phyloP scores from a whole-genome alignment of 2,113 vertebrate species.

The Stegastes partitus region DNA sequence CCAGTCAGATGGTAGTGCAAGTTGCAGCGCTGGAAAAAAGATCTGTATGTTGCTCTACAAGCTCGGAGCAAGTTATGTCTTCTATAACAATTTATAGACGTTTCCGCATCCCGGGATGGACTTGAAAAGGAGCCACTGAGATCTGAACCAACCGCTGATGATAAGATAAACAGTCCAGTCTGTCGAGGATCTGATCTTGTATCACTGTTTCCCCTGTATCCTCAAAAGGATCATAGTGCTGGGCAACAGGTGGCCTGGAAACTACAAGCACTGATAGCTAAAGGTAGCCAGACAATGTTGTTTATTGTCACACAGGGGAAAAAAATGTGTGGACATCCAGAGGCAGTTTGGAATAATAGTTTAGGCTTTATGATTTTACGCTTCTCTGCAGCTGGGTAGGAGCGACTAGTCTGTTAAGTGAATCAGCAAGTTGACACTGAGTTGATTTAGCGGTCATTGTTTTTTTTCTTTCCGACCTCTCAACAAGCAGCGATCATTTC shows the following conservation, averaged over 20 bases:
- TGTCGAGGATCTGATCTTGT: conserved; percentile 49
- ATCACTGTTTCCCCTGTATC: conserved; percentile 56
- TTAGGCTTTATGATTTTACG: conserved; percentile 25
- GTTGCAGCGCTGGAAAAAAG: conserved; percentile 3
- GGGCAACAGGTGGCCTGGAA: conserved; percentile 62
- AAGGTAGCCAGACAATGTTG: conserved; percentile 33
- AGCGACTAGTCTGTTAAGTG: background rate
- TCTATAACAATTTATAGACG: conserved; percentile 22
- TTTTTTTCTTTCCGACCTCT: background rate
- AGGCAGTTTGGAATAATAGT: conserved; percentile 2
- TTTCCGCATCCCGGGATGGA: conserved; percentile 19
- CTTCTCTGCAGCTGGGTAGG: background rate
- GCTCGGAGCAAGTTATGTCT: conserved; percentile 5
- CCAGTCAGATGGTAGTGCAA: conserved; percentile 42
- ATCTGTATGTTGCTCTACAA: conserved; percentile 28
- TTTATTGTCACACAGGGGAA: conserved; percentile 42
- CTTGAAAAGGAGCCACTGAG: conserved; percentile 37
- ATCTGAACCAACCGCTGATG: conserved; percentile 29
- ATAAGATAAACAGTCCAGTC: conserved; percentile 67
- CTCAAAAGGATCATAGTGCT: conserved; percentile 48
- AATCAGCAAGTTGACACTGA: conserved; percentile 19
- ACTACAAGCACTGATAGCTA: conserved; percentile 40
- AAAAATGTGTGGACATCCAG: background rate
- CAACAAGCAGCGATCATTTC: background rate
- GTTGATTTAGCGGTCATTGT: background rate